These are phyloP conservation scores for Ondatra zibethicus DNA, from an alignment of 2,113 vertebrate species.

Conservation along the genomic window DNA sequence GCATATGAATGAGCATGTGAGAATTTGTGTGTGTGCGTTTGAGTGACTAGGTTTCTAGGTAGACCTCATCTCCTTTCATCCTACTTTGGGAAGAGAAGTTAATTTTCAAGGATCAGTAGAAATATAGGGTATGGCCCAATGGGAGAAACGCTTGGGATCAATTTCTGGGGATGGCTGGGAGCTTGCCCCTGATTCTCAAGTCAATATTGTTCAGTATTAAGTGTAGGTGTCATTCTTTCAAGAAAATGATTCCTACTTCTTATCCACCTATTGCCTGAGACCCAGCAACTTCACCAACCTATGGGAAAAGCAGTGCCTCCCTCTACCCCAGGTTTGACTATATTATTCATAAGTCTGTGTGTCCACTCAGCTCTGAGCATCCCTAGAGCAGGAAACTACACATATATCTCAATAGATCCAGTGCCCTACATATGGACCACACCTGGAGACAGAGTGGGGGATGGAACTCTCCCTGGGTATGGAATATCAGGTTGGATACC, in stretches of 20 bases:
- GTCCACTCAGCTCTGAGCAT: not conserved
- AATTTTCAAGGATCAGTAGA: not conserved
- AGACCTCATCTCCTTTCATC: not conserved
- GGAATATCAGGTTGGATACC: not conserved
- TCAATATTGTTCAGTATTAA: not conserved
- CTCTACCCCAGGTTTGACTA: not conserved
- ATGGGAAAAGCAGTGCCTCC: not conserved
- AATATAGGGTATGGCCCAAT: too few species aligned
- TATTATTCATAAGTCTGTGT: not conserved
- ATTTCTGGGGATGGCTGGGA: not conserved
- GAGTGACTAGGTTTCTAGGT: not conserved
- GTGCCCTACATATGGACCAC: too few species aligned
- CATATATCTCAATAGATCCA: not conserved
- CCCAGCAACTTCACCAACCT: not conserved
- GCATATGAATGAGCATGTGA: not conserved
- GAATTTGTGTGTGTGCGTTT: not conserved
- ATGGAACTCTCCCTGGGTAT: not conserved
- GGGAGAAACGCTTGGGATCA: fast-evolving
- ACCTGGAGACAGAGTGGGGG: not conserved
- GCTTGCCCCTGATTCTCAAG: not conserved
- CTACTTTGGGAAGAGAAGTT: not conserved
- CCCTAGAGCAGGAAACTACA: not conserved
- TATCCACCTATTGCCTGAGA: not conserved
- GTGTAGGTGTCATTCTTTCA: not conserved
- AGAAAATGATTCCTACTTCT: not conserved